phyloP scores from a whole-genome alignment of 23 tunicate species.

The Clavelina lepadiformis region DNA sequence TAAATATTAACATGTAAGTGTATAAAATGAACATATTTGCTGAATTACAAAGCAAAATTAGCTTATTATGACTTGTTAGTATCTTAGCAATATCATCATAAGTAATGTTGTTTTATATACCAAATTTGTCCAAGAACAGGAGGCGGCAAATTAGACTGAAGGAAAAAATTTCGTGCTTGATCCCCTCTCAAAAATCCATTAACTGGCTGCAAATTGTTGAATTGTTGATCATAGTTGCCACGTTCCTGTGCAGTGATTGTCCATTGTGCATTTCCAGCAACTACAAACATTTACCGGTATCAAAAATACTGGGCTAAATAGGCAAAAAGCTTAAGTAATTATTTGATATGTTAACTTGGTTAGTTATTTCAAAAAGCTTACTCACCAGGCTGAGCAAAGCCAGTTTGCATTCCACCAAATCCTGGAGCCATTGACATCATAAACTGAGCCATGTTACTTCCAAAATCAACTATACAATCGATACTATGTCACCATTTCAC shows the following conservation, averaged over 20 bases:
- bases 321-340: too few species aligned
- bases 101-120: slow-evolving; percentile 25
- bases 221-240: slow-evolving; percentile 53
- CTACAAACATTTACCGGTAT: neutral
- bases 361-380: too few species aligned
- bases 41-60: too few species aligned
- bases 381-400: too few species aligned
- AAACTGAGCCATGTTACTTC: too few species aligned
- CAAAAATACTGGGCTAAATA: too few species aligned
- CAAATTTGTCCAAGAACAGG: slow-evolving; percentile 73
- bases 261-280: slow-evolving; percentile 58
- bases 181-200: slow-evolving; percentile 78
- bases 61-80: neutral
- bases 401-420: too few species aligned
- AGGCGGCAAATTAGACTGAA: slow-evolving; percentile 73
- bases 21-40: neutral
- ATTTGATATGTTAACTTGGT: too few species aligned
- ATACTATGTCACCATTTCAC: too few species aligned
- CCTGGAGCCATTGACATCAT: too few species aligned
- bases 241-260: slow-evolving; percentile 65
- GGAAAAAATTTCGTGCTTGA: slow-evolving; percentile 76
- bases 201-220: slow-evolving; percentile 59
- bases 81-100: neutral
- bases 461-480: too few species aligned
- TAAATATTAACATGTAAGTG: neutral